phyloP scores from a whole-genome alignment of 2,113 vertebrate species.

The Carollia perspicillata region DNA sequence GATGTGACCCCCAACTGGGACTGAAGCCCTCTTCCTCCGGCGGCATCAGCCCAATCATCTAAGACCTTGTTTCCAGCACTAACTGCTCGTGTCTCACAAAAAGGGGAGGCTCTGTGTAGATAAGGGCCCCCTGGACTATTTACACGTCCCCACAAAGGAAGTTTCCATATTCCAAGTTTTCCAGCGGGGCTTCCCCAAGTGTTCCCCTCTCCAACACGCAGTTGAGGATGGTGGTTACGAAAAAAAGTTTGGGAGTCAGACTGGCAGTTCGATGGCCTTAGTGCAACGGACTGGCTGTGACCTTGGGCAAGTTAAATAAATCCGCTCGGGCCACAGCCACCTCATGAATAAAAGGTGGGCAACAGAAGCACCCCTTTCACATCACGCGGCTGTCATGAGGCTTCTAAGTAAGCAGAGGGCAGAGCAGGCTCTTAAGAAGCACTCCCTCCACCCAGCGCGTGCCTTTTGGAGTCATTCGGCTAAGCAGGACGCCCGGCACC shows the following conservation, averaged over 20 bases:
- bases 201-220: neutral
- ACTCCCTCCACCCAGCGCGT: fast-evolving
- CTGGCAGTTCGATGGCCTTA: neutral
- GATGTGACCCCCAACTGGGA: neutral
- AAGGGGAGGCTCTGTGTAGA: neutral
- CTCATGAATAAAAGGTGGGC: neutral
- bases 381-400: neutral
- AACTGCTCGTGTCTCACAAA: neutral
- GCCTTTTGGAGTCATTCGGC: neutral
- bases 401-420: neutral
- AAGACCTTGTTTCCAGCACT: neutral
- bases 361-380: neutral
- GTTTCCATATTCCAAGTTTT: neutral
- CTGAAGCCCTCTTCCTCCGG: neutral
- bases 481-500: neutral
- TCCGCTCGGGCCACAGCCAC: neutral
- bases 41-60: neutral
- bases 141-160: neutral
- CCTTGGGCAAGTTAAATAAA: neutral
- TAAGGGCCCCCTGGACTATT: neutral
- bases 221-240: neutral
- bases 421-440: neutral
- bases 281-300: neutral
- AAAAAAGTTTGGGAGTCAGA: neutral
- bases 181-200: neutral